These are phyloP conservation scores for Marasmarcha lunaedactyla DNA, from an alignment of 2,888 invertebrate genomes.

Conservation along the genomic window DNA sequence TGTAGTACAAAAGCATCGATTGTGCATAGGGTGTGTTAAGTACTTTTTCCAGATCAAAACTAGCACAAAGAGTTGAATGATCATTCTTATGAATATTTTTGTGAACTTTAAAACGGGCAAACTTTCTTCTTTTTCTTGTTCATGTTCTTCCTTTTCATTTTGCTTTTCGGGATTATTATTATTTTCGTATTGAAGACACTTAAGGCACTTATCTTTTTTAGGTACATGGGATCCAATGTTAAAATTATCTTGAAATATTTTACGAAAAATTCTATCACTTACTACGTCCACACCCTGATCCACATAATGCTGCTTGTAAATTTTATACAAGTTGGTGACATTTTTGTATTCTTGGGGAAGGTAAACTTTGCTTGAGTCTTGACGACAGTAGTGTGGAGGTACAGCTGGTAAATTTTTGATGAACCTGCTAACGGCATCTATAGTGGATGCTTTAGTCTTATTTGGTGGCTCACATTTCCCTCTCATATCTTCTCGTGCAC, in stretches of 20 bases:
- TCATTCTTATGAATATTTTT: no score
- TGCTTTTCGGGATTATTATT: neutral
- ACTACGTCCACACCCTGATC: conserved; percentile 11
- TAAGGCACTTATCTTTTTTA: conserved; percentile 17
- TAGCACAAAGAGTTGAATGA: conserved; percentile 3
- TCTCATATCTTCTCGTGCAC: conserved; percentile 12
- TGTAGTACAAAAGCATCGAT: conserved; percentile 12
- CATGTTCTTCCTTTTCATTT: conserved; percentile 3
- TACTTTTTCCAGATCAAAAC: conserved; percentile 13
- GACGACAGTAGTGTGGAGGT: conserved; percentile 18
- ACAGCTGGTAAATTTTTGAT: conserved; percentile 15
- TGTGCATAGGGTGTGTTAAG: conserved; percentile 14
- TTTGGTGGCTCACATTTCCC: conserved; percentile 14
- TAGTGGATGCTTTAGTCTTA: conserved; percentile 6
- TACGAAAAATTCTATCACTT: conserved; percentile 15
- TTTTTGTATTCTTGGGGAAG: conserved; percentile 12
- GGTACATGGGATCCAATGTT: conserved; percentile 17
- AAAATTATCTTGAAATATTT: conserved; percentile 15
- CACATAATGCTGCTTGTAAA: conserved; percentile 11
- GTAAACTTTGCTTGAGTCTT: conserved; percentile 7
- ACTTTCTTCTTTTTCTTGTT: conserved; percentile 5
- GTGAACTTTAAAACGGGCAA: no score
- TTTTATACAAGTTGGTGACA: conserved; percentile 10
- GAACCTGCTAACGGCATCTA: conserved; percentile 9
- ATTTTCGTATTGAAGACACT: conserved; percentile 8